Evolutionary conservation across 92 coral and sea anemone species (phyloP).

Genomic region (Heteractis magnifica): DNA sequence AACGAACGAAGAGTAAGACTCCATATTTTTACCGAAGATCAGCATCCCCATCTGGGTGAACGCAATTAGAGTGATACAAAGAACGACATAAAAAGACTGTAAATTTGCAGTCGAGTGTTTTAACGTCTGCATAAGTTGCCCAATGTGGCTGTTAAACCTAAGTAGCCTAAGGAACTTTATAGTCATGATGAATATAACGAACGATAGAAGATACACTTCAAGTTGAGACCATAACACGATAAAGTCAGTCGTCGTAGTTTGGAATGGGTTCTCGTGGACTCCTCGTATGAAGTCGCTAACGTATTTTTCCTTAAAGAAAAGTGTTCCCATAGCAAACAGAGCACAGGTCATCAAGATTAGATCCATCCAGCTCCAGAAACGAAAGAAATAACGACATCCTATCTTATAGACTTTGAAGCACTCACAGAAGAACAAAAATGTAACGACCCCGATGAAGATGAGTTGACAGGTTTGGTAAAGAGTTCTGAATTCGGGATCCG

Average conservation of each 20-base stretch:
- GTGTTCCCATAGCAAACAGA: conserved; percentile 47
- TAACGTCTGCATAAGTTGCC: conserved; percentile 63
- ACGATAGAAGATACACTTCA: conserved; percentile 60
- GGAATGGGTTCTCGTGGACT: conserved; percentile 74
- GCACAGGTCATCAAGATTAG: conserved; percentile 50
- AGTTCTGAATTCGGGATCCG: conserved; percentile 42
- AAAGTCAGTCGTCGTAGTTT: conserved; percentile 63
- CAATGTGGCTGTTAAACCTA: conserved; percentile 72
- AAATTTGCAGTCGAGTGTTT: conserved; percentile 54
- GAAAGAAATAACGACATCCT: conserved; percentile 56
- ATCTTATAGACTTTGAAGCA: conserved; percentile 46
- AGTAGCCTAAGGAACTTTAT: conserved; percentile 62
- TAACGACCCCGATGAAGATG: conserved; percentile 48
- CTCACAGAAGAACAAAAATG: conserved; percentile 53
- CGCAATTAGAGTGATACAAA: conserved; percentile 56
- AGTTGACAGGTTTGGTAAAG: conserved; percentile 57
- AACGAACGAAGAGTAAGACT: conserved; percentile 60
- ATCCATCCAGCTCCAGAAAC: conserved; percentile 81
- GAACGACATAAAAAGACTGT: conserved; percentile 53
- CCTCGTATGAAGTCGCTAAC: conserved; percentile 60
- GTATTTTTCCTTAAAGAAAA: conserved; percentile 59
- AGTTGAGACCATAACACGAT: conserved; percentile 57
- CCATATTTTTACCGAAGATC: conserved; percentile 59
- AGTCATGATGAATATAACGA: conserved; percentile 65
- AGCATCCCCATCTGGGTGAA: conserved; percentile 73